Percentiles rank a stretch among this genome's conserved stretches.
phyloP scores from a whole-genome alignment of 2,797 vertebrate species.

The Neopelma chrysocephalum region DNA sequence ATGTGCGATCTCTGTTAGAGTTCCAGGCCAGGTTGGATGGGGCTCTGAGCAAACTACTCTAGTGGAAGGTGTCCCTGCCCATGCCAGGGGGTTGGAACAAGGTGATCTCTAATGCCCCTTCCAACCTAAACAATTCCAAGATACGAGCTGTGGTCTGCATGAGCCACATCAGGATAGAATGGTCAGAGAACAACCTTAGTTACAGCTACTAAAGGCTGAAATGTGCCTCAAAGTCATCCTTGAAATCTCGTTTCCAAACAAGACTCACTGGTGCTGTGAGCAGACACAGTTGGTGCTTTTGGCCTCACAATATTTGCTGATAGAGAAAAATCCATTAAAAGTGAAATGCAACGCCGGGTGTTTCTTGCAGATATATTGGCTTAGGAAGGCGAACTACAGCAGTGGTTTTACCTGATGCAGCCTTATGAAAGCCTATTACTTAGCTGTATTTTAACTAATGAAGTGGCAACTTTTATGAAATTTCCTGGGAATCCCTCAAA shows the following conservation, averaged over 20 bases:
- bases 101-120: neutral
- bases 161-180: neutral
- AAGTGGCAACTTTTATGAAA: neutral
- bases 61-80: neutral
- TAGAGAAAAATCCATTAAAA: neutral
- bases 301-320: neutral
- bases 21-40: neutral
- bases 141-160: neutral
- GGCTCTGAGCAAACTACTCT: neutral
- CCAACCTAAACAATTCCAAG: neutral
- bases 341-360: neutral
- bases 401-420: neutral
- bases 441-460: neutral
- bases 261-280: rapidly evolving
- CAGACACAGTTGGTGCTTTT: neutral
- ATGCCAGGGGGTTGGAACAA: neutral
- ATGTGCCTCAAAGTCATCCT: rapidly evolving
- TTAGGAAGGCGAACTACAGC: neutral
- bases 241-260: neutral
- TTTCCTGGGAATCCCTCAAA: neutral
- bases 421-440: neutral
- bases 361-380: neutral
- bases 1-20: rapidly evolving
- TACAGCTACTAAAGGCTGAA: neutral
- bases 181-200: neutral